A percentile compares a stretch with the other conserved stretches of the same genome.
These are phyloP conservation scores for Cladorhizidae sp. DNA, from an alignment of 37 sponge, comb jelly and placozoan species.

Conservation along the genomic window DNA sequence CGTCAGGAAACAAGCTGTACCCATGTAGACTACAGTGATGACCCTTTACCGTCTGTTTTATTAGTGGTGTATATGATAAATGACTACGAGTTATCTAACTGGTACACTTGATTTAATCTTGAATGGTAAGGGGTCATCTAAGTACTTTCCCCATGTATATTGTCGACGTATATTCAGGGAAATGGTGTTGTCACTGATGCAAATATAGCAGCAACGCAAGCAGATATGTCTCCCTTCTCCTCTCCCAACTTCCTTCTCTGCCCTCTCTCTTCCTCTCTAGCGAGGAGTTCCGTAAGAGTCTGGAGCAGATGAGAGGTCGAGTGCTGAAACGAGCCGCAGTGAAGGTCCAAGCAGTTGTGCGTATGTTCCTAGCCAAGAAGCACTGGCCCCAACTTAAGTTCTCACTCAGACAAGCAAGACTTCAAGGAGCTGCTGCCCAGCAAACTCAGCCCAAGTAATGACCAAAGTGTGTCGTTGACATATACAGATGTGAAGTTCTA, in stretches of 20 bases:
- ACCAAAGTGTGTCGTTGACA: neutral
- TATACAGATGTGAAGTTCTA: too few relatives aligned
- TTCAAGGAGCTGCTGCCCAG: constrained; percentile 49
- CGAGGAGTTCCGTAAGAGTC: constrained; percentile 50
- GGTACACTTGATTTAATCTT: too few relatives aligned
- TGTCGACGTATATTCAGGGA: too few relatives aligned
- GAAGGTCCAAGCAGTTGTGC: constrained; percentile 48
- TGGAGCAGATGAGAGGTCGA: constrained; percentile 28
- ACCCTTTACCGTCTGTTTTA: too few relatives aligned
- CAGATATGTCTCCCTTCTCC: neutral
- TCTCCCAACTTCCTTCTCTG: neutral
- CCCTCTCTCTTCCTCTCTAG: constrained; percentile 3
- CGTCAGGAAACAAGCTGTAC: too few relatives aligned
- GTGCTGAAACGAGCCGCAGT: constrained; percentile 35
- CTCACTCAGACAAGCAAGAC: constrained; percentile 45
- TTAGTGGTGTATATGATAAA: too few relatives aligned
- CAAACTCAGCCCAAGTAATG: neutral
- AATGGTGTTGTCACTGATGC: too few relatives aligned
- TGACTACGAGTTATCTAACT: too few relatives aligned
- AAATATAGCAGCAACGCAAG: too few relatives aligned
- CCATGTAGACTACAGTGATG: too few relatives aligned
- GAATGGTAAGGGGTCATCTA: too few relatives aligned
- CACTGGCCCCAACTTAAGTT: constrained; percentile 76
- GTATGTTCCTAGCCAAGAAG: constrained; percentile 49
- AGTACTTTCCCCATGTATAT: too few relatives aligned